A percentile compares a stretch with the other conserved stretches of the same genome.
Conservation (phyloP, 2,888 invertebrate genomes). For the Quadriops clusia region DNA sequence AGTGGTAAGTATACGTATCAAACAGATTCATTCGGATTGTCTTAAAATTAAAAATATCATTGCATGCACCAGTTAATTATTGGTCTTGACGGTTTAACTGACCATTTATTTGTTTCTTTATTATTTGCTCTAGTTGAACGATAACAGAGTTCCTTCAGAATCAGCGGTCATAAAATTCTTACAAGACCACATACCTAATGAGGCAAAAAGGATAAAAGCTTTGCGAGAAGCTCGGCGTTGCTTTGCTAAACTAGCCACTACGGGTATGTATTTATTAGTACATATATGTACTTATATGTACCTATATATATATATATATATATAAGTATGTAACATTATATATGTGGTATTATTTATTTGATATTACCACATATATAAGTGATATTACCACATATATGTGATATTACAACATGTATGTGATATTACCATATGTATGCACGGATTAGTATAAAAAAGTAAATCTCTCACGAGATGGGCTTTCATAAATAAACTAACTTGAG, state of each 20-base stretch:
- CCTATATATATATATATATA: too few species aligned
- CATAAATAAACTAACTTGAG: too few species aligned
- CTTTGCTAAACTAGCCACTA: constrained; percentile 30
- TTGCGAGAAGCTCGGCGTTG: constrained; percentile 31
- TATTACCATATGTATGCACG: too few species aligned
- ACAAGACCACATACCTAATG: constrained; percentile 30
- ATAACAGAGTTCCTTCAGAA: constrained; percentile 33
- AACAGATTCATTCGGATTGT: not conserved
- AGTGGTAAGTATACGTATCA: constrained; percentile 24
- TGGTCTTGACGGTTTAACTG: not conserved
- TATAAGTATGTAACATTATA: not conserved
- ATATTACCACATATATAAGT: too few species aligned
- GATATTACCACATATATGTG: too few species aligned
- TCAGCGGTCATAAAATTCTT: constrained; percentile 33
- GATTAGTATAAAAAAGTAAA: too few species aligned
- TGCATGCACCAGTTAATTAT: constrained; percentile 1
- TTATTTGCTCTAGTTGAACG: constrained; percentile 34
- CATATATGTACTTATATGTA: too few species aligned
- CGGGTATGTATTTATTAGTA: constrained; percentile 22
- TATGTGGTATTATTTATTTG: constrained; percentile 2
- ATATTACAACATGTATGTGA: too few species aligned
- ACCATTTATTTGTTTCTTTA: constrained; percentile 7
- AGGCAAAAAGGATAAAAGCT: constrained; percentile 28
- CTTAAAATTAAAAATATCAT: constrained; percentile 1
- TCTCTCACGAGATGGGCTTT: too few species aligned